Evolutionary conservation across 2,113 vertebrate genomes (phyloP), one percentile per base, ranked within the genome.

Genomic region (Pterocles orientalis): DNA sequence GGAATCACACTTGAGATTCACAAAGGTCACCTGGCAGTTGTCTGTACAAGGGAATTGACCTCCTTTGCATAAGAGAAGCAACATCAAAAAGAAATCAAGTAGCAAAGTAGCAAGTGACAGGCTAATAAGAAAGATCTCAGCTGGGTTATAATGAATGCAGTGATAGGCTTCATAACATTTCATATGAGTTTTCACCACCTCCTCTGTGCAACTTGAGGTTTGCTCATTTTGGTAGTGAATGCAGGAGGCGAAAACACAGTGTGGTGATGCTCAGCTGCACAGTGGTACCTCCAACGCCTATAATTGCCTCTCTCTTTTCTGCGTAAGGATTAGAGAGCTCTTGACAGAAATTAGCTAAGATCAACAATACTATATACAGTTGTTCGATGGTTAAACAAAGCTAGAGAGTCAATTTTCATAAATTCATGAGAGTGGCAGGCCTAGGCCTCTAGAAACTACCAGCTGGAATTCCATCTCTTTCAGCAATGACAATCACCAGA

Each of bases 1-100:
- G 9, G 99, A 99, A 94, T 99, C 99, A 0, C 99, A 99, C 94
- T 99, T 99, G 68, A 99, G 98, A 73, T 99, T 99, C 91, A 99
- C 98, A 43, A 99, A 99, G 9, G 98, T 99, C 76, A 99, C 98
- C 51, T 99, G 99, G 97, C 99, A 99, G 97, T 99, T 98, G 48
- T 99, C 99, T 75, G 98, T 98, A 83, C 97, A 99, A 76, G 98
- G 98, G 97, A 99, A 98, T 81, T 98, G 98, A 53, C 98, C 95
- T 86, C 96, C 98, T 98, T 98, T 76, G 85, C 83, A 47, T 9
- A 71, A 90, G 43, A 78, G 58, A 83, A 94, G 87, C 29, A 75
- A 96, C 62, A 75, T 1, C 60, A 83, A 82, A 86, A 61, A 78
- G 61, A 91, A 85, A 86, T 91, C 56, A 82, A 89, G 75, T 23